Conservation (phyloP, 2,113 vertebrate genomes). For the Haplochromis burtoni region DNA sequence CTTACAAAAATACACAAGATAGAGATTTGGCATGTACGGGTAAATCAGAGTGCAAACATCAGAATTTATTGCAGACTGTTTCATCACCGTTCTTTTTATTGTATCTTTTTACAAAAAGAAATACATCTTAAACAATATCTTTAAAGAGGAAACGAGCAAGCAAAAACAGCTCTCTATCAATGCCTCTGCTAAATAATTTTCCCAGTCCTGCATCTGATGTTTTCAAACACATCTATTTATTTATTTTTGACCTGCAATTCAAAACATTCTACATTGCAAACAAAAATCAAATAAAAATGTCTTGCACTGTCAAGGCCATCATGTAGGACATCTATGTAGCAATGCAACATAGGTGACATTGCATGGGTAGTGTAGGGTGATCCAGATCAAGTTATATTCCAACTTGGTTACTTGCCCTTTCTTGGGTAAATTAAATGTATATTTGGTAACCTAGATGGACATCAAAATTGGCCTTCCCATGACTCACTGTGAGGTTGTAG, state of each 20-base stretch:
- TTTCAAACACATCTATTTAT: not conserved
- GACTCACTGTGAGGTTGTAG: not conserved
- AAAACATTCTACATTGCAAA: rapidly evolving
- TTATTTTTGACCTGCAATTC: not conserved
- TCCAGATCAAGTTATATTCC: not conserved
- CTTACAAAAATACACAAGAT: not conserved
- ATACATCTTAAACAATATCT: rapidly evolving
- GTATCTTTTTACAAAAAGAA: not conserved
- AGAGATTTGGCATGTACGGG: rapidly evolving
- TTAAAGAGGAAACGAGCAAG: not conserved
- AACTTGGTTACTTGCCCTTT: not conserved
- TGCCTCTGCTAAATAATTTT: not conserved
- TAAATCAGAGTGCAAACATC: not conserved
- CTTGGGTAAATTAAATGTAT: not conserved
- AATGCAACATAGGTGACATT: not conserved
- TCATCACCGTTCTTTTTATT: rapidly evolving
- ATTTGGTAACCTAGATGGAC: not conserved
- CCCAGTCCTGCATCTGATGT: rapidly evolving
- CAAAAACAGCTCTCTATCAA: rapidly evolving
- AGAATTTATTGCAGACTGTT: not conserved
- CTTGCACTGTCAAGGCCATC: not conserved
- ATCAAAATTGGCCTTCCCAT: not conserved
- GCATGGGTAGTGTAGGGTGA: not conserved
- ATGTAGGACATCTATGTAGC: not conserved
- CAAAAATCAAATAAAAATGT: not conserved